Percentiles rank a stretch among this genome's conserved stretches.
Conservation (phyloP, 2,797 vertebrate species). For the Acrocephalus scirpaceus region DNA sequence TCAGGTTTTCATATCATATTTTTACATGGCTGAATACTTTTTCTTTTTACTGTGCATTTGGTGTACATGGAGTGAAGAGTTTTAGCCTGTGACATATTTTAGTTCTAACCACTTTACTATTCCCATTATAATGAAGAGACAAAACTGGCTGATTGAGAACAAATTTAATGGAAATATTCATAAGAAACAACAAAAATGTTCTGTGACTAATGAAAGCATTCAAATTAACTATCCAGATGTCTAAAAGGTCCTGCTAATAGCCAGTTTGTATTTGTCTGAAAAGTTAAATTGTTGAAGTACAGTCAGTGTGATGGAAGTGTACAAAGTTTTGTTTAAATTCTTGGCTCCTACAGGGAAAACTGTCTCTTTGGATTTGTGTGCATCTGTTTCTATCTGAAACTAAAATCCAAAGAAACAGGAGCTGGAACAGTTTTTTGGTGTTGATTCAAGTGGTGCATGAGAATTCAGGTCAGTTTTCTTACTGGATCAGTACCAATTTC, state of each 20-base stretch:
- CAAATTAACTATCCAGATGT: background rate
- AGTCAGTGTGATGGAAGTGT: background rate
- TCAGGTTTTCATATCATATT: background rate
- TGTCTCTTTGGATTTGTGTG: constrained; percentile 12
- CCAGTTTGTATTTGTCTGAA: background rate
- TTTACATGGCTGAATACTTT: background rate
- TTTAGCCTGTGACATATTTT: background rate
- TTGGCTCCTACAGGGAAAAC: background rate
- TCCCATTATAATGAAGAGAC: background rate
- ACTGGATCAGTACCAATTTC: constrained; percentile 26
- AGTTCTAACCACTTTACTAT: background rate
- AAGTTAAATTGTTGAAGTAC: background rate
- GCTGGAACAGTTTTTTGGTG: constrained; percentile 17
- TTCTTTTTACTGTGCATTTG: background rate
- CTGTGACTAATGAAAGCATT: background rate
- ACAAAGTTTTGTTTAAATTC: background rate
- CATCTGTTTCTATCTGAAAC: constrained; percentile 39
- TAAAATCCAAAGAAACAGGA: constrained; percentile 21
- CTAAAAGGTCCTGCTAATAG: background rate
- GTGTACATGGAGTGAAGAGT: background rate
- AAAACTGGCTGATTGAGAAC: background rate
- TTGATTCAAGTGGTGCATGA: constrained; percentile 5
- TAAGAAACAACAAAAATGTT: background rate
- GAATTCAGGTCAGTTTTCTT: constrained; percentile 31
- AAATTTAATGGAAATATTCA: background rate